Evolutionary conservation across 2,888 invertebrate genomes (phyloP).

Genomic region (Eurytoma californica): DNA sequence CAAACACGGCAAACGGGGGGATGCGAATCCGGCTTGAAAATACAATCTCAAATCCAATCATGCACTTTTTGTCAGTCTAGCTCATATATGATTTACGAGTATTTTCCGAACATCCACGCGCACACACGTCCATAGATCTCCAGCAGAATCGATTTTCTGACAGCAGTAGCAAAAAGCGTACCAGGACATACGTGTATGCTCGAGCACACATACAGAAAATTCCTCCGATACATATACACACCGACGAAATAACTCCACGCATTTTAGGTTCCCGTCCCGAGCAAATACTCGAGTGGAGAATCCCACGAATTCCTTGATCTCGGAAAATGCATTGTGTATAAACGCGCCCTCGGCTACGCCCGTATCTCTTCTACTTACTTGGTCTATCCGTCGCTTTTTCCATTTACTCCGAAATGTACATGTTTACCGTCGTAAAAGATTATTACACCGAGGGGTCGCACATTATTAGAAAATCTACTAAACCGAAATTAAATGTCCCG

Average conservation of each 20-base stretch:
- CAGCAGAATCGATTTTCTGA: conserved; percentile 39
- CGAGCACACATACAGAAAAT: not conserved
- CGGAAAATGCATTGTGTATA: conserved; percentile 44
- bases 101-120: conserved; percentile 9
- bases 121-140: too few species aligned
- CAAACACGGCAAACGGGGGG: too few species aligned
- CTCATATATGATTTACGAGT: not conserved
- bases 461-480: conserved; percentile 47
- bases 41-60: not conserved
- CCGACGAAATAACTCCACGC: not conserved
- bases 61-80: too few species aligned
- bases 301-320: conserved; percentile 48
- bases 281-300: conserved; percentile 36
- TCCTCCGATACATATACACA: not conserved
- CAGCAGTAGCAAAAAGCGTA: conserved; percentile 29
- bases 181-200: conserved; percentile 37
- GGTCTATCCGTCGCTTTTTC: too few species aligned
- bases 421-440: too few species aligned
- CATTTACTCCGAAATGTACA: too few species aligned
- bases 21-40: not conserved
- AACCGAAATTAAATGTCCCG: conserved; percentile 48
- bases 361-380: not conserved
- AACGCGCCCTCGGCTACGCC: not conserved
- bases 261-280: not conserved
- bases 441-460: conserved; percentile 26